These are phyloP conservation scores for Tiliacea citrago DNA, from an alignment of 2,888 invertebrate genomes.

Conservation along the genomic window DNA sequence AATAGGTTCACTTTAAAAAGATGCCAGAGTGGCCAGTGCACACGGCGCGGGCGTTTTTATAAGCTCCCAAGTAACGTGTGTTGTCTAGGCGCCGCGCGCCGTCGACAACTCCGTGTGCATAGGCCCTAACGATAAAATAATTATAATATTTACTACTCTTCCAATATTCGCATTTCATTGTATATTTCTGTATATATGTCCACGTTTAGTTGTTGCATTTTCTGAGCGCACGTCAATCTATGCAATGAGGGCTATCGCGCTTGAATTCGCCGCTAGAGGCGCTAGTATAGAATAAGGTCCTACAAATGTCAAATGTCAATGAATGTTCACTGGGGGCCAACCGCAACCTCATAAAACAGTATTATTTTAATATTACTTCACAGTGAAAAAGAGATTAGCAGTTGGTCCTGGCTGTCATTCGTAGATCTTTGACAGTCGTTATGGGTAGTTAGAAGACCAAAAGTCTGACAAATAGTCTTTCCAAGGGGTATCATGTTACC, in stretches of 20 bases:
- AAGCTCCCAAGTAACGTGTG: no score
- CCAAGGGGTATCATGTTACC: no score
- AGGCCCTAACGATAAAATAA: not conserved
- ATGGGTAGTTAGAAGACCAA: no score
- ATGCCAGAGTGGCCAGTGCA: not conserved
- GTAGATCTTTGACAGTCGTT: no score
- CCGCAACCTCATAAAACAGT: no score
- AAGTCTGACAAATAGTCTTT: no score
- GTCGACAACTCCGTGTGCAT: not conserved
- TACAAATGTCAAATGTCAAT: not conserved
- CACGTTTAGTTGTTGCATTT: constrained; percentile 4
- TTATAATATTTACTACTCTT: not conserved
- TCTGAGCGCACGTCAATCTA: not conserved
- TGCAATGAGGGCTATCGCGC: not conserved
- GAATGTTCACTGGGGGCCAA: not conserved
- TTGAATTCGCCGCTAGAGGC: not conserved
- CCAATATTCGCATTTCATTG: constrained; percentile 2
- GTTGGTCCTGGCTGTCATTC: no score
- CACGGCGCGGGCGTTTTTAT: no score
- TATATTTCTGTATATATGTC: constrained; percentile 20
- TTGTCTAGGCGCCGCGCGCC: not conserved
- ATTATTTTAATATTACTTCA: no score
- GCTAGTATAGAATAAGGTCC: not conserved
- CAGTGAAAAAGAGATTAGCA: no score
- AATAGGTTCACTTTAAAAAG: not conserved